Evolutionary conservation across 2,888 invertebrate species (phyloP).

Genomic region (Xestia ashworthii): DNA sequence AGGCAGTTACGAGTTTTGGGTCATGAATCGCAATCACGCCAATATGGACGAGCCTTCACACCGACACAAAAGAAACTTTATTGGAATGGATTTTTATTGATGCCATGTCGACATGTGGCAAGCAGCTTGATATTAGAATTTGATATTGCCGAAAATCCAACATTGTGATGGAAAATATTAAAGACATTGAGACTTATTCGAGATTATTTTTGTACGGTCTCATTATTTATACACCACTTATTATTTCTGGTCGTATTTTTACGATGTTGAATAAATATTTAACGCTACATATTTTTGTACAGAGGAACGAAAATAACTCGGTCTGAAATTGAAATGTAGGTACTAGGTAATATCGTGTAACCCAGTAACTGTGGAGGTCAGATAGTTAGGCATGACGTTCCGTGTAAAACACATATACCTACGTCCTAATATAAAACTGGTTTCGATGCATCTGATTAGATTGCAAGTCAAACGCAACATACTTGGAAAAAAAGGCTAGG

Average conservation of each 20-base stretch:
- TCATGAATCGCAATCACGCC: slow-evolving; percentile 17
- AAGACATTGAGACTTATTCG: slow-evolving; percentile 38
- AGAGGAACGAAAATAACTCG: background rate
- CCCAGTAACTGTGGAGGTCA: background rate
- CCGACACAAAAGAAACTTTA: slow-evolving; percentile 61
- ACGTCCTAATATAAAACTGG: too few relatives aligned
- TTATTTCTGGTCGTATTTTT: slow-evolving; percentile 12
- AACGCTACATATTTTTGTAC: background rate
- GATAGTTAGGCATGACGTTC: background rate
- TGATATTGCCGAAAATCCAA: slow-evolving; percentile 63
- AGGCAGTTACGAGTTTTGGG: slow-evolving; percentile 27
- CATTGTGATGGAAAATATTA: slow-evolving; percentile 65
- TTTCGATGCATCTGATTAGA: too few relatives aligned
- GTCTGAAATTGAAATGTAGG: background rate
- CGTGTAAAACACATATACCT: too few relatives aligned
- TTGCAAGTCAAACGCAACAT: too few relatives aligned
- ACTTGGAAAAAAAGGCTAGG: too few relatives aligned
- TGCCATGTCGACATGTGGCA: slow-evolving; percentile 68
- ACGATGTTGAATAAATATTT: slow-evolving; percentile 8
- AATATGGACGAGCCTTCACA: slow-evolving; percentile 44
- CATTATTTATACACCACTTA: slow-evolving; percentile 33
- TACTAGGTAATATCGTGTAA: background rate
- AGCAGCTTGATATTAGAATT: slow-evolving; percentile 62
- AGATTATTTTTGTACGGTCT: slow-evolving; percentile 46
- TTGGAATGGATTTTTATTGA: slow-evolving; percentile 67